These are phyloP conservation scores for Echinarachnius parma DNA, from an alignment of 53 echinoderm and acorn worm species.

Conservation along the genomic window DNA sequence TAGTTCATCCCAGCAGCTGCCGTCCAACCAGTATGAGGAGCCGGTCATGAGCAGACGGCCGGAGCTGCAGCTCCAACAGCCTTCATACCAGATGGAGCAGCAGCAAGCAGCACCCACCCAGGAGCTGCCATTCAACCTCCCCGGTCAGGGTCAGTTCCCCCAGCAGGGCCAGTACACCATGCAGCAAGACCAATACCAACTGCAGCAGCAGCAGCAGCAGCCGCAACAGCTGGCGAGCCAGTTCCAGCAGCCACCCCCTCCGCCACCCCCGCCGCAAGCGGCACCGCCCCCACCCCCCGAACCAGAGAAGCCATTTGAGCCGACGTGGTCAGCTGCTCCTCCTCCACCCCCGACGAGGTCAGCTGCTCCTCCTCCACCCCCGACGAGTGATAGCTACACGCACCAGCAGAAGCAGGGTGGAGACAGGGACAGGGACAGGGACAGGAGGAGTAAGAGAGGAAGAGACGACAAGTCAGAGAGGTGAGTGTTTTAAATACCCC, in stretches of 20 bases:
- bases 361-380: background rate
- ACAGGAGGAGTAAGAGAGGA: background rate
- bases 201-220: slow-evolving; percentile 22
- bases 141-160: slow-evolving; percentile 7
- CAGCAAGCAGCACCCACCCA: too few species aligned
- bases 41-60: too few species aligned
- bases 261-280: slow-evolving; percentile 1
- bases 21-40: too few species aligned
- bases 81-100: slow-evolving; percentile 31
- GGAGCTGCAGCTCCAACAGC: too few species aligned
- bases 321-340: background rate
- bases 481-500: too few species aligned
- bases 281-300: slow-evolving; percentile 1
- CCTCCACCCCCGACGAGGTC: slow-evolving; percentile 18
- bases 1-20: too few species aligned
- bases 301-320: slow-evolving; percentile 2
- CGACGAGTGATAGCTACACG: background rate
- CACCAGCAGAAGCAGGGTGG: background rate
- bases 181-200: background rate
- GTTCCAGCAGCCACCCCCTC: slow-evolving; percentile 2
- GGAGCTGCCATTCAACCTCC: too few species aligned
- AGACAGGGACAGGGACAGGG: background rate
- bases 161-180: slow-evolving; percentile 13
- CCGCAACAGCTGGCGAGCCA: background rate
- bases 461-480: background rate